Conservation (phyloP, 2,888 invertebrate species). For the Oligia latruncula region DNA sequence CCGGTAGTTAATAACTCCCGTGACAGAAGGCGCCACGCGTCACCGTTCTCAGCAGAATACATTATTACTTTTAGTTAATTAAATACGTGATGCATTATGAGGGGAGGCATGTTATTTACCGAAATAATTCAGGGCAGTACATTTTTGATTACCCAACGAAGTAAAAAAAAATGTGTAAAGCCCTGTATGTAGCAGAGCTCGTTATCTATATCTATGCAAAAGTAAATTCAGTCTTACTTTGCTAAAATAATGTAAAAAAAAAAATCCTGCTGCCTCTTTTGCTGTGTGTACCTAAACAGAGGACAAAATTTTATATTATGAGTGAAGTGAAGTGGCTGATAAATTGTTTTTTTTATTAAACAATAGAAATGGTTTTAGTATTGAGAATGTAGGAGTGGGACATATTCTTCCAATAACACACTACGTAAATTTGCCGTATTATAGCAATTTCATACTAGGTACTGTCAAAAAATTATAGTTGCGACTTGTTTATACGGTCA, state of each 20-base stretch:
- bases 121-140: neutral
- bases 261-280: too few relatives aligned
- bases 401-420: neutral
- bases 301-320: too few relatives aligned
- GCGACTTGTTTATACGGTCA: neutral
- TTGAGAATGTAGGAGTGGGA: neutral
- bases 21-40: constrained; percentile 53
- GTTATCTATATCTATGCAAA: too few relatives aligned
- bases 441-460: neutral
- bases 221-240: too few relatives aligned
- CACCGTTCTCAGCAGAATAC: constrained; percentile 42
- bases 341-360: too few relatives aligned
- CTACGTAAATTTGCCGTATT: neutral
- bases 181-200: too few relatives aligned
- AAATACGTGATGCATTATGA: constrained; percentile 32
- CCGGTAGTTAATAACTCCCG: constrained; percentile 47
- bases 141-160: neutral
- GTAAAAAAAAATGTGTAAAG: too few relatives aligned
- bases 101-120: neutral
- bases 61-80: constrained; percentile 54
- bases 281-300: too few relatives aligned
- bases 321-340: too few relatives aligned
- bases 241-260: too few relatives aligned
- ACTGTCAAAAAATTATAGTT: neutral
- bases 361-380: neutral